Conservation (phyloP, 2,888 invertebrate species). For the Acanthosepion lycidas region DNA sequence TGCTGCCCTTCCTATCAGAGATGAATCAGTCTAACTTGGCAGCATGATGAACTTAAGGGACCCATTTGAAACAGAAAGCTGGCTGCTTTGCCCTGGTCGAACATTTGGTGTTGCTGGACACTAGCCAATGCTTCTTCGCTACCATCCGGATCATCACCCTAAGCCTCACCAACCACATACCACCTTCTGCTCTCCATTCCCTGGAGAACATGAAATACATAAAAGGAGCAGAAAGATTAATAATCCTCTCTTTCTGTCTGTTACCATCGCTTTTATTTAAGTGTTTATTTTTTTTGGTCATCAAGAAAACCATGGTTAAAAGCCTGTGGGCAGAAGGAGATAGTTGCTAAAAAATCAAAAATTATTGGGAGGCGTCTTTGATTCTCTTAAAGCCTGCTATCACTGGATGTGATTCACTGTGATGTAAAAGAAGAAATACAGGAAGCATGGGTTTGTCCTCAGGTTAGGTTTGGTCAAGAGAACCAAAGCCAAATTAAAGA, state of each 20-base stretch:
- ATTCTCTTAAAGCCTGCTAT: background rate
- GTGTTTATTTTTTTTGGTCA: background rate
- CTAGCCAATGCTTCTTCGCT: background rate
- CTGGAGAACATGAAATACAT: background rate
- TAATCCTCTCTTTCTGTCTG: background rate
- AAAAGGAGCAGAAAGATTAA: background rate
- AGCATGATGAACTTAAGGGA: slow-evolving; percentile 14
- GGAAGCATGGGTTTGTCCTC: background rate
- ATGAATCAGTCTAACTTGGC: background rate
- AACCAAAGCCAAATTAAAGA: background rate
- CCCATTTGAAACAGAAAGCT: slow-evolving; percentile 15
- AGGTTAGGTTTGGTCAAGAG: background rate
- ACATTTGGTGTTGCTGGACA: slow-evolving; percentile 33
- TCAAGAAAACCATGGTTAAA: background rate
- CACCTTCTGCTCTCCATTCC: background rate
- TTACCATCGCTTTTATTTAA: background rate
- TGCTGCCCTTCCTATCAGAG: background rate
- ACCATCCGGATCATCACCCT: background rate
- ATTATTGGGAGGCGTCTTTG: background rate
- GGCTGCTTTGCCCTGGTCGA: background rate
- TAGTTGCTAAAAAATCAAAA: background rate
- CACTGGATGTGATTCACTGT: background rate
- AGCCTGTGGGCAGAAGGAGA: background rate
- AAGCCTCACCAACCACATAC: background rate
- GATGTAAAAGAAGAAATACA: background rate